phyloP scores from a whole-genome alignment of 2,888 invertebrate species.

The Philaethria dido region DNA sequence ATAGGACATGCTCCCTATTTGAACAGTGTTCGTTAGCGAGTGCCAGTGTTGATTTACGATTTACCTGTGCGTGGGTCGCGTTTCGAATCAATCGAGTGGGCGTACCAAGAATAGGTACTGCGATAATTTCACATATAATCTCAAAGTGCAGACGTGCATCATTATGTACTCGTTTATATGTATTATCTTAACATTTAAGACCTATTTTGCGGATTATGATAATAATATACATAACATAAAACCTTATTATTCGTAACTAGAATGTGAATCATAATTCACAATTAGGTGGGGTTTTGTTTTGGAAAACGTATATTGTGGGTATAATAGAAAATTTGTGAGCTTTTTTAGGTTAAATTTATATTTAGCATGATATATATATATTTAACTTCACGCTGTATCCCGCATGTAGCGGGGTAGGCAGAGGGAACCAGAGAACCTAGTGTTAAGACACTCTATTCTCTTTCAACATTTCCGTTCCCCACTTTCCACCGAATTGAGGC shows the following conservation, averaged over 20 bases:
- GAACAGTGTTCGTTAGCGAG: slow-evolving; percentile 76
- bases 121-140: slow-evolving; percentile 49
- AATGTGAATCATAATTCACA: slow-evolving; percentile 9
- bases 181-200: slow-evolving; percentile 34
- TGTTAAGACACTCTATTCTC: too few relatives aligned
- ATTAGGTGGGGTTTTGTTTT: not conserved
- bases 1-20: slow-evolving; percentile 71
- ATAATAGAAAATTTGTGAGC: too few relatives aligned
- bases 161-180: slow-evolving; percentile 34
- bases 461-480: too few relatives aligned
- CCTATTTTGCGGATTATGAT: slow-evolving; percentile 22
- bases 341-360: too few relatives aligned
- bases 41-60: slow-evolving; percentile 69
- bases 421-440: too few relatives aligned
- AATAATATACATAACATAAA: slow-evolving; percentile 5
- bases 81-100: slow-evolving; percentile 64
- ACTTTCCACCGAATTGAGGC: too few relatives aligned
- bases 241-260: not conserved
- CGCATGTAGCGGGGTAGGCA: too few relatives aligned
- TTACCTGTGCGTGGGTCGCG: slow-evolving; percentile 63
- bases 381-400: too few relatives aligned
- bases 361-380: too few relatives aligned
- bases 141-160: slow-evolving; percentile 43
- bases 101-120: slow-evolving; percentile 48
- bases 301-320: not conserved